Evolutionary conservation across 2,888 invertebrate species (phyloP).

Genomic region (Gymnoscelis rufifasciata): DNA sequence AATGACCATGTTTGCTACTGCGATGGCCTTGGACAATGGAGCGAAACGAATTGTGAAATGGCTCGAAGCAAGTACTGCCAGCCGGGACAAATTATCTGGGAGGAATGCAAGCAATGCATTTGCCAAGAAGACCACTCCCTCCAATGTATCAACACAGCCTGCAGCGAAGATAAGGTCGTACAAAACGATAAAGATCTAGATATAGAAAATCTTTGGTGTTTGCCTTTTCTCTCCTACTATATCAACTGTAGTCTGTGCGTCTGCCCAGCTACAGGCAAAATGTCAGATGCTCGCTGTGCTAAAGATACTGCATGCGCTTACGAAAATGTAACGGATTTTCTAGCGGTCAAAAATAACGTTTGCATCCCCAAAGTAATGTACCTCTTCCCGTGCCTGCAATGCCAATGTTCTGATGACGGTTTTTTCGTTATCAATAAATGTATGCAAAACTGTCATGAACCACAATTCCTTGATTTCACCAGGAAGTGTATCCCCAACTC

Average conservation of each 20-base stretch:
- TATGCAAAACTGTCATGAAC: conserved; percentile 48
- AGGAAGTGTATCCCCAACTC: conserved; percentile 50
- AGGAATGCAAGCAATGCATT: conserved; percentile 60
- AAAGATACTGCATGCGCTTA: conserved; percentile 50
- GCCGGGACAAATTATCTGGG: conserved; percentile 54
- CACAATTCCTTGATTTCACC: conserved; percentile 16
- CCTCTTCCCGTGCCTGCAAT: conserved; percentile 58
- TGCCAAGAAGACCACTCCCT: conserved; percentile 56
- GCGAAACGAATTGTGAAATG: conserved; percentile 47
- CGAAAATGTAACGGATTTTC: conserved; percentile 27
- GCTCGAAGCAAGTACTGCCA: conserved; percentile 44
- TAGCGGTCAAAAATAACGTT: conserved; percentile 37
- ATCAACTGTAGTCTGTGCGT: conserved; percentile 61
- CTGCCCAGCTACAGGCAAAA: conserved; percentile 58
- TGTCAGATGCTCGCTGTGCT: conserved; percentile 57
- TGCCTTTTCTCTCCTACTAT: conserved; percentile 58
- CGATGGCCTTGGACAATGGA: conserved; percentile 51
- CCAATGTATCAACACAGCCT: conserved; percentile 47
- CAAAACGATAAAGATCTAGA: conserved; percentile 10
- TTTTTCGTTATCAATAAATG: conserved; percentile 53
- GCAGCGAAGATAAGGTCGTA: conserved; percentile 32
- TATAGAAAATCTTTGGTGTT: conserved; percentile 40
- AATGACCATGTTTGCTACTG: conserved; percentile 57
- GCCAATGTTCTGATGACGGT: conserved; percentile 58
- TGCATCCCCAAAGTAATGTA: conserved; percentile 68